Conservation (phyloP, 2,113 vertebrate genomes). For the Lutjanus erythropterus region DNA sequence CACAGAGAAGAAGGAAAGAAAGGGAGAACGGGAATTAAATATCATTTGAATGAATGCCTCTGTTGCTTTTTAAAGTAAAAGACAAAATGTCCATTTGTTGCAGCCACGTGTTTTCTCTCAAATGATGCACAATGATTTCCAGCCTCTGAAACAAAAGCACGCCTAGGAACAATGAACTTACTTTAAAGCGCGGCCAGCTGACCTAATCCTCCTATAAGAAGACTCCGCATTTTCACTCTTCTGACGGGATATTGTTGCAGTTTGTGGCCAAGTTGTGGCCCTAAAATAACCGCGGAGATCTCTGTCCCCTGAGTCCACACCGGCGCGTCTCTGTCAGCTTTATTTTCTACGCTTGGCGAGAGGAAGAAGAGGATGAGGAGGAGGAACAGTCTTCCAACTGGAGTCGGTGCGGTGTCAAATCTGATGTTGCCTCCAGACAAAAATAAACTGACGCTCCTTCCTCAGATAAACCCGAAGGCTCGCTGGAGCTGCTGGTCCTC, state of each 20-base stretch:
- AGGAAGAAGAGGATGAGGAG: neutral
- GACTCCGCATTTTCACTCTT: constrained; percentile 46
- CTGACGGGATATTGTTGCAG: constrained; percentile 30
- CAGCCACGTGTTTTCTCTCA: neutral
- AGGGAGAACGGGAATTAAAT: neutral
- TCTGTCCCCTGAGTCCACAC: constrained; percentile 32
- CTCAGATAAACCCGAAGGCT: constrained; percentile 19
- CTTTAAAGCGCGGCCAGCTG: constrained; percentile 62
- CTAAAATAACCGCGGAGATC: constrained; percentile 18
- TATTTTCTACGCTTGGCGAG: constrained; percentile 4
- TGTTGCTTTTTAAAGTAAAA: constrained; percentile 1
- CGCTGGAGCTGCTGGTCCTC: constrained; percentile 22
- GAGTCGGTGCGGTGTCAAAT: constrained; percentile 47
- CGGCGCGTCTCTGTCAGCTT: constrained; percentile 31
- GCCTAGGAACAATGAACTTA: constrained; percentile 63
- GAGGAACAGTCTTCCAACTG: constrained; percentile 31
- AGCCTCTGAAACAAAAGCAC: constrained; percentile 5
- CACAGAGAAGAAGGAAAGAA: neutral
- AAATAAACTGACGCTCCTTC: constrained; percentile 18
- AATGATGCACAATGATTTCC: neutral
- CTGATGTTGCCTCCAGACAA: constrained; percentile 30
- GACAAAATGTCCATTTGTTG: neutral
- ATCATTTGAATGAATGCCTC: neutral
- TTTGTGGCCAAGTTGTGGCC: constrained; percentile 46
- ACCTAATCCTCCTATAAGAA: constrained; percentile 27